These are phyloP conservation scores for Oxyscelio sp. DNA, from an alignment of 2,888 invertebrate species.

Conservation along the genomic window DNA sequence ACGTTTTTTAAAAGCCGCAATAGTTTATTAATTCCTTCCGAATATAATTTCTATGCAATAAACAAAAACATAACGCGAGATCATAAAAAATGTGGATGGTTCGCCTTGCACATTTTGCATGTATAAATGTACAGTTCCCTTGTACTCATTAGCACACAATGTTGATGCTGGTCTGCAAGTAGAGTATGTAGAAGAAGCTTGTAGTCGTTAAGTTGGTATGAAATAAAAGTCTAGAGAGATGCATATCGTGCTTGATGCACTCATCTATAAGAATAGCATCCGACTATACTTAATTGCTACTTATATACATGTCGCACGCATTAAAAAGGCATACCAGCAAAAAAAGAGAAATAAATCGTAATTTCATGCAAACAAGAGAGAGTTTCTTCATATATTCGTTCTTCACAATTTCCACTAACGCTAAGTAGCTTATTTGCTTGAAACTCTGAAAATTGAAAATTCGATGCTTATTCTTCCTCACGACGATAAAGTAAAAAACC, in stretches of 20 bases:
- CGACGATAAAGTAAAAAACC: no score
- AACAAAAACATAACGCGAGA: no score
- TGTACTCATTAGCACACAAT: slow-evolving; percentile 5
- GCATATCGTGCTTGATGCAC: background rate
- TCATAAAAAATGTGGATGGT: no score
- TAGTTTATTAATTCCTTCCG: no score
- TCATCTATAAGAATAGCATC: slow-evolving; percentile 8
- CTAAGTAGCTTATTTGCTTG: slow-evolving; percentile 21
- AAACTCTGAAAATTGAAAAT: slow-evolving; percentile 22
- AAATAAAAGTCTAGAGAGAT: background rate
- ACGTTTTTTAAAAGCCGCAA: no score
- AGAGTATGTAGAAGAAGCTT: slow-evolving; percentile 8
- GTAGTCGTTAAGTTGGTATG: slow-evolving; percentile 3
- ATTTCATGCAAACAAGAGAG: slow-evolving; percentile 28
- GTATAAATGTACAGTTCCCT: background rate
- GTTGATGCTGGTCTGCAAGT: no score
- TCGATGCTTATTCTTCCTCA: no score
- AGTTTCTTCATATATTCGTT: background rate
- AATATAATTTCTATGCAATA: no score
- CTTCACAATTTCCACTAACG: slow-evolving; percentile 3
- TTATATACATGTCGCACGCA: slow-evolving; percentile 13
- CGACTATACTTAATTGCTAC: slow-evolving; percentile 25
- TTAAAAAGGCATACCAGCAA: slow-evolving; percentile 14
- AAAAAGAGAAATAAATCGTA: slow-evolving; percentile 15
- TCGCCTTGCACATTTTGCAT: no score